Evolutionary conservation across 2,113 vertebrate species (phyloP).

Genomic region (Bufo gargarizans): DNA sequence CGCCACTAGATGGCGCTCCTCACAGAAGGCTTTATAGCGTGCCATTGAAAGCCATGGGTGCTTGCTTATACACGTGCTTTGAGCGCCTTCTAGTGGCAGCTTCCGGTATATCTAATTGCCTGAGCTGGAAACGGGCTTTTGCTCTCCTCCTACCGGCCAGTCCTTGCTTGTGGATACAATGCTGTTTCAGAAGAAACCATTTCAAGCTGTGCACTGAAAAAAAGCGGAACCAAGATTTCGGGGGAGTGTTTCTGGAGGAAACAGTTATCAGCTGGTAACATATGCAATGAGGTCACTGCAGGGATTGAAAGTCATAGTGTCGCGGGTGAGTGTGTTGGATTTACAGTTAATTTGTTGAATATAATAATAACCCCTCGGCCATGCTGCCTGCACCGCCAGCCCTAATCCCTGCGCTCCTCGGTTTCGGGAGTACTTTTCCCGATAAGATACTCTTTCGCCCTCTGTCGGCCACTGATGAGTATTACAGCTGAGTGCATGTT

Average conservation of each 20-base stretch:
- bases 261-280: neutral
- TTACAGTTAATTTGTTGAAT: no score
- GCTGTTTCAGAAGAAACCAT: neutral
- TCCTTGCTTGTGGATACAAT: neutral
- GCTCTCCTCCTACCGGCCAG: no score
- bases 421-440: no score
- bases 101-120: neutral
- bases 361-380: no score
- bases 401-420: neutral
- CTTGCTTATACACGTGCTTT: neutral
- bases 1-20: neutral
- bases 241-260: slow-evolving; percentile 35
- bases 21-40: no score
- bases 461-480: neutral
- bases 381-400: neutral
- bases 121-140: no score
- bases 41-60: no score
- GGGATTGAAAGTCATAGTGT: slow-evolving; percentile 27
- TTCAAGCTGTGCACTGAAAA: no score
- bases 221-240: neutral
- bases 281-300: slow-evolving; percentile 15
- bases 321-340: slow-evolving; percentile 11
- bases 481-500: neutral
- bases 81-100: neutral
- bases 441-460: neutral